Base-by-base conservation (phyloP, 2,113 vertebrate genomes). In the Percopsis transmontana region DNA sequence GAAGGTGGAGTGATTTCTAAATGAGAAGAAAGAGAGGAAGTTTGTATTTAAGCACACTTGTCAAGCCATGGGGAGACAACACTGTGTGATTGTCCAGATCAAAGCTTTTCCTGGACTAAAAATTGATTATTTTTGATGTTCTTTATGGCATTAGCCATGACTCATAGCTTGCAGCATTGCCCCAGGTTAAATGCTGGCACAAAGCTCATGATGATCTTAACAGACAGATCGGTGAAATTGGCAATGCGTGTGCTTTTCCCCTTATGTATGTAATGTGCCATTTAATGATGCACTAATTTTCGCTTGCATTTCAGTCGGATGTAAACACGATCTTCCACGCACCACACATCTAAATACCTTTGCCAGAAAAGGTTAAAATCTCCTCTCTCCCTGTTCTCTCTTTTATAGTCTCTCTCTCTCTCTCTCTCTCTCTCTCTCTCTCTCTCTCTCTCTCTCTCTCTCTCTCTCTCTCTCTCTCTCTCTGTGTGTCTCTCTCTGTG, bases 161-260 rank as follows among this genome's bases (percentile, higher is more conserved):
- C 75, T 85, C 70, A 69, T 72, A 45, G 66, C 81, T 82, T 70
- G 44, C 19, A 77, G 70, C 70, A 59, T 76, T 79, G 77, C 84
- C 68, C 63, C 68, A 40, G 74, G 80, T 76, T 50, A 71, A 79
- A 67, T 56, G 55, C 69, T 74, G 60, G 47, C 47, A 58, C 54
- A 15, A n/a, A 10, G 42, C 55, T 83, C 80, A 80, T 51, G 72
- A 68, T 82, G 68, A 86, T 82, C 72, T 73, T 59, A 58, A 53
- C 40, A 72, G 69, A 67, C 83, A 74, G 66, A 70, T 76, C 78
- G 68, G 72, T 68, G 63, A 80, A 79, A 82, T 51, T 82, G 81
- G 77, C 79, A 76, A 76, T 70, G 77, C 64, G 44, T 66, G 42
- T 86, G 80, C 76, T 63, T 83, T 69, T 81, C 70, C 71, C 19